Evolutionary conservation across 2,888 invertebrate genomes (phyloP).

Genomic region (Macropis europaea): DNA sequence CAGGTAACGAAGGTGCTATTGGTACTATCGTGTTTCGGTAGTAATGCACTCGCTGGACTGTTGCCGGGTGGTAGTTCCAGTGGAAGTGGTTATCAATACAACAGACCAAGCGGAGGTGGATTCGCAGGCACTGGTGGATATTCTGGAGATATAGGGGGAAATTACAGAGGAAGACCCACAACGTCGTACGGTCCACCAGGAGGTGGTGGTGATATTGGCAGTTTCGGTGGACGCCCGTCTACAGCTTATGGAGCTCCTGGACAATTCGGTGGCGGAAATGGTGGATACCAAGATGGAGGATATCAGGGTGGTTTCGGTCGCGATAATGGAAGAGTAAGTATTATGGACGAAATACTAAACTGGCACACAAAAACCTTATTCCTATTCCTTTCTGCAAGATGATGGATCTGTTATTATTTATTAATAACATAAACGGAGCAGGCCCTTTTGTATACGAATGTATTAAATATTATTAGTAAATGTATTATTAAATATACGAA

Average conservation of each 20-base stretch:
- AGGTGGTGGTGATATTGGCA: slow-evolving; percentile 18
- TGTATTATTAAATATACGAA: no score
- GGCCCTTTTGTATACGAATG: no score
- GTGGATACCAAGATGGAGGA: slow-evolving; percentile 30
- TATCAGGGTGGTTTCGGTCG: slow-evolving; percentile 49
- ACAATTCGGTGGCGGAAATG: slow-evolving; percentile 25
- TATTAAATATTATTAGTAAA: no score
- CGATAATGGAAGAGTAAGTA: slow-evolving; percentile 66
- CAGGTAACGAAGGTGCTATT: slow-evolving; percentile 68
- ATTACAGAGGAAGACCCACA: slow-evolving; percentile 28
- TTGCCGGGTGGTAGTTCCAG: slow-evolving; percentile 65
- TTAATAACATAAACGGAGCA: neutral
- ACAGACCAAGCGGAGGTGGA: slow-evolving; percentile 68
- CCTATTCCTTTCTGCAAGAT: no score
- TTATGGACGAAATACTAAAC: no score
- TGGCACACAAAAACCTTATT: no score
- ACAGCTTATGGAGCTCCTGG: slow-evolving; percentile 26
- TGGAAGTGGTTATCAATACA: slow-evolving; percentile 73
- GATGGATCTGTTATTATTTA: neutral
- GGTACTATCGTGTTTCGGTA: slow-evolving; percentile 67
- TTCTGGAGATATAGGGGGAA: slow-evolving; percentile 44
- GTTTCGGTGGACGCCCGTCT: slow-evolving; percentile 31
- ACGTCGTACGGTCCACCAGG: slow-evolving; percentile 50
- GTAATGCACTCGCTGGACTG: slow-evolving; percentile 69
- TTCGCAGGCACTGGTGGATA: slow-evolving; percentile 53